Percentiles rank a stretch among this genome's conserved stretches.
These are phyloP conservation scores for Anastrepha obliqua DNA, from an alignment of 1,140 invertebrate genomes.

Conservation along the genomic window DNA sequence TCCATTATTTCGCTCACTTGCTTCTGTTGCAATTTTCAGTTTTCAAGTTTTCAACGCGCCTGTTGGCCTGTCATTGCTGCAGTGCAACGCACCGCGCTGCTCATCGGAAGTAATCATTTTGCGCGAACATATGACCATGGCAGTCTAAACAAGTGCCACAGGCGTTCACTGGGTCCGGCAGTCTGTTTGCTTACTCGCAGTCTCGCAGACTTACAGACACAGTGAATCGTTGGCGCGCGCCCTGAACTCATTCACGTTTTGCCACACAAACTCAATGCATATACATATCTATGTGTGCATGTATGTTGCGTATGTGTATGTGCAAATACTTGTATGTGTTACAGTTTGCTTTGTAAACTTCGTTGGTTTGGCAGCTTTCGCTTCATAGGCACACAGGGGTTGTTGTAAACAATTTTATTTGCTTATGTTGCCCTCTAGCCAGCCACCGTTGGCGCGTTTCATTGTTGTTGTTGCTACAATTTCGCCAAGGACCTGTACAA, in stretches of 20 bases:
- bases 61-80: conserved; percentile 37
- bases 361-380: conserved; percentile 44
- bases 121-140: conserved; percentile 54
- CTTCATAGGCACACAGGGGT: conserved; percentile 2
- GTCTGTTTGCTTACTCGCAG: conserved; percentile 20
- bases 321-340: conserved; percentile 44
- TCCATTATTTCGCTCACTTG: conserved; percentile 19
- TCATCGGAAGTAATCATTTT: conserved; percentile 53
- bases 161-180: not conserved
- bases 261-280: not conserved
- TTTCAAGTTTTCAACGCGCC: conserved; percentile 31
- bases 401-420: conserved; percentile 49
- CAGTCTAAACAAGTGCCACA: conserved; percentile 54
- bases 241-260: conserved; percentile 40
- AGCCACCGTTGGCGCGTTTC: not conserved
- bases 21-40: conserved; percentile 51
- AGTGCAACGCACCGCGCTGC: conserved; percentile 7
- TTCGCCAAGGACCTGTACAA: conserved; percentile 36
- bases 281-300: not conserved
- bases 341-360: conserved; percentile 50
- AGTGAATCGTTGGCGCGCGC: conserved; percentile 3
- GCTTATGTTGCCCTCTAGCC: conserved; percentile 36
- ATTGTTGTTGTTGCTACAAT: conserved; percentile 19
- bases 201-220: not conserved
- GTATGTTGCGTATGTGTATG: not conserved